Base-by-base conservation (phyloP, 2,797 vertebrate species). In the Atherinosoma microstoma region DNA sequence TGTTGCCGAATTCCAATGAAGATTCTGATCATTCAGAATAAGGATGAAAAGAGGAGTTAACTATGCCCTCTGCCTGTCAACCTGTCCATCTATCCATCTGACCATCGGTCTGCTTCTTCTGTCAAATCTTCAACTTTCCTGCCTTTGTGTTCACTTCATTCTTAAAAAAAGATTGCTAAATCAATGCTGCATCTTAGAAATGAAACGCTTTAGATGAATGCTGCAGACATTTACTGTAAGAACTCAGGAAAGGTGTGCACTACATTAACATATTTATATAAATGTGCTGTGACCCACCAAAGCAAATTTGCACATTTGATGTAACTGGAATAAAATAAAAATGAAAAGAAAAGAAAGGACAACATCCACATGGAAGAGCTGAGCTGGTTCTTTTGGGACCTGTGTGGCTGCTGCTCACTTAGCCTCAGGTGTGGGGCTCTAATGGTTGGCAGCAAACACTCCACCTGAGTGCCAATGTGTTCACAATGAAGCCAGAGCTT, bases 1-100 rank as follows among this genome's bases (percentile, higher is more conserved):
- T 64, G 85, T 84, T 85, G 86, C 70, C 70, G 94, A 94, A 95
- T 95, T 88, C 84, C 89, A 94, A 94, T 94, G 89, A 94, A 93
- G 81, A 82, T 72, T 83, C 78, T 78, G 84, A 92, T 93, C 83
- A 83, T 77, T 88, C 58, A 77, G 80, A 77, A 90, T 75, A 73
- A 84, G 77, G 72, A 72, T 87, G 83, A 83, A 85, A 73, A 68
- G 78, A 82, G 70, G 82, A 80, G 80, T 84, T 76, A 68, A 77
- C 70, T 30, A 2, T 73, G 73, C 67, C 72, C 73, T 83, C 73
- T 60, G 79, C 49, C 65, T 57, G 35, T 79, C 53, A 51, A 58
- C 75, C 58, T 64, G 67, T 68, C 81, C 59, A 42, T 69, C 70
- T 72, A 24, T 62, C 67, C 58, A 69, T 45, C 65, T 82, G 85